Base-by-base conservation (phyloP, 2,888 invertebrate genomes). In the Acheta domesticus region DNA sequence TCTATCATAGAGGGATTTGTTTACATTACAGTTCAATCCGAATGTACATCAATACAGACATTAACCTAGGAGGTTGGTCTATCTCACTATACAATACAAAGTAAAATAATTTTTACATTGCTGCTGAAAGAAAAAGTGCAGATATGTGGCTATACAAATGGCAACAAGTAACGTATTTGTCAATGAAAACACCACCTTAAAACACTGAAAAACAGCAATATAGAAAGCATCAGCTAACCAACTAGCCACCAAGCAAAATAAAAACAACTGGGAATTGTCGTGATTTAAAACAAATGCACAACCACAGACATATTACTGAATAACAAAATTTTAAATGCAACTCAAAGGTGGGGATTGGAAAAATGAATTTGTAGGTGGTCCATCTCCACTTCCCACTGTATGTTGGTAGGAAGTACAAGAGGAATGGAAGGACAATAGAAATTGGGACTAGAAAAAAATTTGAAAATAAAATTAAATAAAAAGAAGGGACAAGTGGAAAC, bases 11-110 rank as follows among this genome's bases (percentile, higher is more conserved):
- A 62, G 62, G 62, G 62, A 62, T 62, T 62, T 14, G 62, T 19
- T 14, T 62, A 62, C 62, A 62, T 19, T 62, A 62, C n/a, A 62
- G n/a, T 62, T 62, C 62, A 14, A 62, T 62, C 62, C 62, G n/a
- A 62, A 62, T 19, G n/a, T 62, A 62, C 62, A 62, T 62, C 62
- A 62, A 62, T 62, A 62, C 62, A 62, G 62, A 62, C 62, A 62
- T 62, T 62, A 62, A n/a, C 62, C 62, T 62, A 19, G 62, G n/a
- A 62, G 62, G 62, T 62, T 19, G 62, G 2, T 14, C 62, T 36
- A 36, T 36, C 36, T 36, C 36, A 36, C 62, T 62, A 14, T 62
- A 62, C 62, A 62, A 62, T 62, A 62, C 62, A 62, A 19, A n/a
- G n/a, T 62, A 62, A 62, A 62, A 62, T 62, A 62, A 62, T 62